A percentile compares a stretch with the other conserved stretches of the same genome.
Conservation (phyloP, 1,140 invertebrate genomes). For the Nymphalis io region DNA sequence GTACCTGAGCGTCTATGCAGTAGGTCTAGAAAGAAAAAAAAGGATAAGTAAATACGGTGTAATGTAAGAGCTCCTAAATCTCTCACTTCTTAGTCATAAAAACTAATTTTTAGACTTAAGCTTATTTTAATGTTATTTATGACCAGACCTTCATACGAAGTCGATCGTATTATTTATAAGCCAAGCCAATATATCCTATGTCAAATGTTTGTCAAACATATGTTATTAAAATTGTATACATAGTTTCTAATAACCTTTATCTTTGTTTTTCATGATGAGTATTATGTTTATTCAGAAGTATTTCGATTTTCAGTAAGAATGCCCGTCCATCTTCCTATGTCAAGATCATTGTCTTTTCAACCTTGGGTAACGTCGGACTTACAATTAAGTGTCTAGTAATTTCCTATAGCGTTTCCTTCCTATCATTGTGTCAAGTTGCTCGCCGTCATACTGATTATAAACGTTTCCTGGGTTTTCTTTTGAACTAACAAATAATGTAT, state of each 20-base stretch:
- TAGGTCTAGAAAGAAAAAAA: slow-evolving; percentile 85
- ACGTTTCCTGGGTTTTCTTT: not conserved
- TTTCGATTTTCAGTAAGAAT: not conserved
- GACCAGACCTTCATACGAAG: too few relatives aligned
- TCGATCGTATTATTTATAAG: too few relatives aligned
- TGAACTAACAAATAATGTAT: too few relatives aligned
- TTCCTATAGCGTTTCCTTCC: slow-evolving; percentile 40
- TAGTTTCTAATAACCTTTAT: too few relatives aligned
- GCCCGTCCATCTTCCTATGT: slow-evolving; percentile 24
- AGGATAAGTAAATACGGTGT: not conserved
- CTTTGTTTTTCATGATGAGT: not conserved
- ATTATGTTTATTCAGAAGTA: not conserved
- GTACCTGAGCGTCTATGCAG: slow-evolving; percentile 89
- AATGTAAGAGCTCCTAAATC: not conserved
- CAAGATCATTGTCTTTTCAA: slow-evolving; percentile 31
- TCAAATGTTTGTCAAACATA: too few relatives aligned
- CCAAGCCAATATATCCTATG: too few relatives aligned
- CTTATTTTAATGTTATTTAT: too few relatives aligned
- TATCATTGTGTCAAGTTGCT: slow-evolving; percentile 16
- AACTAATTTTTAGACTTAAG: too few relatives aligned
- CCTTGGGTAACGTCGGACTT: slow-evolving; percentile 30
- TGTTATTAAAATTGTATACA: too few relatives aligned
- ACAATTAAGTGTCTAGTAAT: slow-evolving; percentile 18
- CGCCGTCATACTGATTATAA: not conserved
- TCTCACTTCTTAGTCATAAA: too few relatives aligned